Conservation (phyloP, 1,140 invertebrate species). For the Cataglyphis hispanica region DNA sequence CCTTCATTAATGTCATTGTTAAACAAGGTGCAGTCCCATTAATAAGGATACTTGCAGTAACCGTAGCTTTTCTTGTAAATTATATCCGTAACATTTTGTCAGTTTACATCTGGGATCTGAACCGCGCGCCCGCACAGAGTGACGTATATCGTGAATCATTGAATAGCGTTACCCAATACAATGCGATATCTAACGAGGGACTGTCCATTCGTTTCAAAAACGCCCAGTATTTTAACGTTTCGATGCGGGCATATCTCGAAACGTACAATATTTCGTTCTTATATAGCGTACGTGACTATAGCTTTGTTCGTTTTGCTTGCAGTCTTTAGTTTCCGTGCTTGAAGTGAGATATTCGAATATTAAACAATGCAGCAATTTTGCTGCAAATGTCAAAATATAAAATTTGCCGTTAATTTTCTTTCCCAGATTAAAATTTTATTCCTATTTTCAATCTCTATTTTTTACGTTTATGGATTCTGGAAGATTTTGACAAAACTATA, state of each 20-base stretch:
- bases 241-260: background rate
- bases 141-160: constrained; percentile 28
- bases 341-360: background rate
- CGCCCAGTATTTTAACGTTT: background rate
- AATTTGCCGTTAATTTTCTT: too few relatives aligned
- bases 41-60: background rate
- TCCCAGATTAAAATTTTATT: too few relatives aligned
- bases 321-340: too few relatives aligned
- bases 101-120: constrained; percentile 15
- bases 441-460: too few relatives aligned
- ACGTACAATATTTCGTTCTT: background rate
- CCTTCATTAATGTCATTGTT: constrained; percentile 10
- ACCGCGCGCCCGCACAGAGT: background rate
- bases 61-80: constrained; percentile 38
- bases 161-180: background rate
- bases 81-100: constrained; percentile 37
- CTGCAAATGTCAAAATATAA: too few relatives aligned
- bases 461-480: too few relatives aligned
- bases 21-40: constrained; percentile 13
- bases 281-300: too few relatives aligned
- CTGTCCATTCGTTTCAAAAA: constrained; percentile 24
- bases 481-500: too few relatives aligned
- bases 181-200: constrained; percentile 4
- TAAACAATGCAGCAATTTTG: too few relatives aligned
- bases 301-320: too few relatives aligned